Base-by-base conservation (phyloP, 2,888 invertebrate genomes). In the Acanthosepion pharaonis region DNA sequence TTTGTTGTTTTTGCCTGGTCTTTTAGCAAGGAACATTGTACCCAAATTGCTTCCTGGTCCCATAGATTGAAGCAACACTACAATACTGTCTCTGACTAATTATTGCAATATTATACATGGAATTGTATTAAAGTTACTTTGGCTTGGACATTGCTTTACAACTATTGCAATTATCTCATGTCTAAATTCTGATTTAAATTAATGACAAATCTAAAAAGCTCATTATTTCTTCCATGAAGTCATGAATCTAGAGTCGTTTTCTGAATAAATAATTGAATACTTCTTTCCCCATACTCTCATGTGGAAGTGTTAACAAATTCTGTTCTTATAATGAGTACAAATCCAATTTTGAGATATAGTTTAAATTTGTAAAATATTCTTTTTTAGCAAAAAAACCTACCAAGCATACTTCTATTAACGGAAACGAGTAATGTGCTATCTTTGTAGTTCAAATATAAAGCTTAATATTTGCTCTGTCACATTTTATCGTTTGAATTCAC, bases 21-120 rank as follows among this genome's bases (percentile, higher is more conserved):
- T 92, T 92, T 92, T 48, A 92, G 92, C 92, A 25, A 49, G 92
- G 92, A 51, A 92, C 92, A 42, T 92, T 92, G 92, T 92, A 92
- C 92, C 42, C 23, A 92, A 92, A 92, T 92, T 92, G 92, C 48
- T 48, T 92, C 92, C 51, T 48, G 51, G 92, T 42, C n/a, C 78
- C 48, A 28, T 92, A 92, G 92, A 92, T 92, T 92, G 92, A 92
- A 92, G 92, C 78, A 42, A 51, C 92, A 92, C 20, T 18, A 92
- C 48, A 49, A 78, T 25, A 48, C 51, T 49, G 92, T 92, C 92
- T 51, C 48, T 51, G 51, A 92, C 92, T 92, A 92, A 92, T 92
- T 92, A 92, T 48, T 8, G 20, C 48, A 28, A 92, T 92, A 92
- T 92, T 92, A 42, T 49, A 92, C 92, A 42, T 25, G 48, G 92